Evolutionary conservation across 2,888 invertebrate genomes (phyloP).

Genomic region (Netelia inedita): DNA sequence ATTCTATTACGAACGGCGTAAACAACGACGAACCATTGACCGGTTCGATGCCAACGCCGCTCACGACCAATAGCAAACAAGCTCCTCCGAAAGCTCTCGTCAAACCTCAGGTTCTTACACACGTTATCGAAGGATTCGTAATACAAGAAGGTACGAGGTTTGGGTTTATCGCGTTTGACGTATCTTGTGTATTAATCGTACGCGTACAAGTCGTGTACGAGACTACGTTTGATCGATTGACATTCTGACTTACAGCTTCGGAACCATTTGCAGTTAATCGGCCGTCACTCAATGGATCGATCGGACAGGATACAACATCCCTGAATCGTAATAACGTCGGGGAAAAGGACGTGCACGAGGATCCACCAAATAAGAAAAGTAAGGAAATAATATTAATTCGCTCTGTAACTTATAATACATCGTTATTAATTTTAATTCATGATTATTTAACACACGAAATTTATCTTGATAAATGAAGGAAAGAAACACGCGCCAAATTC

Average conservation of each 20-base stretch:
- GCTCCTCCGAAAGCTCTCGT: slow-evolving; percentile 95
- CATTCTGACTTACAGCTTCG: slow-evolving; percentile 86
- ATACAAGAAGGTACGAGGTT: slow-evolving; percentile 93
- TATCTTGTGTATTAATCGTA: too few species aligned
- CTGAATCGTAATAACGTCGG: slow-evolving; percentile 82
- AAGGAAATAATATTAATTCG: slow-evolving; percentile 44
- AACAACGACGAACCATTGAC: slow-evolving; percentile 75
- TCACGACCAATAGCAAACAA: slow-evolving; percentile 79
- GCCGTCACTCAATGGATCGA: slow-evolving; percentile 85
- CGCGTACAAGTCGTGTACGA: slow-evolving; percentile 4
- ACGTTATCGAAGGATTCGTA: slow-evolving; percentile 98
- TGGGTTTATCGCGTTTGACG: too few species aligned
- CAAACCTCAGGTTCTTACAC: slow-evolving; percentile 97
- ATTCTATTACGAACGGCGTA: slow-evolving; percentile 83
- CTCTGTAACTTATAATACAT: slow-evolving; percentile 29
- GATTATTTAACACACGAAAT: neutral
- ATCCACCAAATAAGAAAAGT: slow-evolving; percentile 90
- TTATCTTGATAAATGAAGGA: slow-evolving; percentile 76
- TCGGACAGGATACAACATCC: slow-evolving; percentile 80
- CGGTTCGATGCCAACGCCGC: slow-evolving; percentile 75
- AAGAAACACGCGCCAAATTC: slow-evolving; percentile 84
- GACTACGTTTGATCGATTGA: slow-evolving; percentile 57
- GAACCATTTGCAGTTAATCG: slow-evolving; percentile 95
- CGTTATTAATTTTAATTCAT: slow-evolving; percentile 2
- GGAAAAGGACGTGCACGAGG: slow-evolving; percentile 88